Percentiles rank a stretch among this genome's conserved stretches.
Evolutionary conservation across 2,888 invertebrate species (phyloP).

Genomic region (Acanthacorydalis orientalis): DNA sequence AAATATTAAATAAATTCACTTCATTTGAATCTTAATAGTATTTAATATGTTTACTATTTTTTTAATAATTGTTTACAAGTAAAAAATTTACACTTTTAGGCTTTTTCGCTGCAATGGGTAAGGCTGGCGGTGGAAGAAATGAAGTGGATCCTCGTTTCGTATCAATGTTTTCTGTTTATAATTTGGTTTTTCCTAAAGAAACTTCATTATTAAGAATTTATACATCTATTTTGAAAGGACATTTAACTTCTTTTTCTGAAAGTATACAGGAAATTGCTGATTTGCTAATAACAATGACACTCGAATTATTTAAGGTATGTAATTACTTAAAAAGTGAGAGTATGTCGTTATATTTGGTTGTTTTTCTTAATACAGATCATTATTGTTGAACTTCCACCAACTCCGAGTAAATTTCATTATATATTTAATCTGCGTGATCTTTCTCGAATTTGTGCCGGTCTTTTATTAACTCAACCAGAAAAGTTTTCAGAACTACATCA

Average conservation of each 20-base stretch:
- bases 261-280: slow-evolving; percentile 47
- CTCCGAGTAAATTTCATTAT: slow-evolving; percentile 88
- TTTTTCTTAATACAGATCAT: too few species aligned
- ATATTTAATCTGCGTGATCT: slow-evolving; percentile 85
- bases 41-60: too few species aligned
- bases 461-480: slow-evolving; percentile 57
- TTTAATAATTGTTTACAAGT: too few species aligned
- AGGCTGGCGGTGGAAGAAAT: slow-evolving; percentile 77
- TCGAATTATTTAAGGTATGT: slow-evolving; percentile 61
- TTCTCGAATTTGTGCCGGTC: slow-evolving; percentile 67
- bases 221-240: slow-evolving; percentile 62
- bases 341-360: too few species aligned
- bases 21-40: too few species aligned
- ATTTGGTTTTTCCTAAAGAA: slow-evolving; percentile 69
- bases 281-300: slow-evolving; percentile 57
- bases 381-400: slow-evolving; percentile 66
- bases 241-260: slow-evolving; percentile 49
- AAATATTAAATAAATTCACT: too few species aligned
- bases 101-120: slow-evolving; percentile 72
- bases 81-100: slow-evolving; percentile 21
- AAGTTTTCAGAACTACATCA: slow-evolving; percentile 50
- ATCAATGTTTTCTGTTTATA: slow-evolving; percentile 77
- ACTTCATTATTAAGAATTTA: slow-evolving; percentile 67
- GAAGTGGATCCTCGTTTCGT: slow-evolving; percentile 83
- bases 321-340: background rate